Percentiles rank a stretch among this genome's conserved stretches.
Evolutionary conservation across 2,797 vertebrate species (phyloP).

Genomic region (Pipistrellus pygmaeus): DNA sequence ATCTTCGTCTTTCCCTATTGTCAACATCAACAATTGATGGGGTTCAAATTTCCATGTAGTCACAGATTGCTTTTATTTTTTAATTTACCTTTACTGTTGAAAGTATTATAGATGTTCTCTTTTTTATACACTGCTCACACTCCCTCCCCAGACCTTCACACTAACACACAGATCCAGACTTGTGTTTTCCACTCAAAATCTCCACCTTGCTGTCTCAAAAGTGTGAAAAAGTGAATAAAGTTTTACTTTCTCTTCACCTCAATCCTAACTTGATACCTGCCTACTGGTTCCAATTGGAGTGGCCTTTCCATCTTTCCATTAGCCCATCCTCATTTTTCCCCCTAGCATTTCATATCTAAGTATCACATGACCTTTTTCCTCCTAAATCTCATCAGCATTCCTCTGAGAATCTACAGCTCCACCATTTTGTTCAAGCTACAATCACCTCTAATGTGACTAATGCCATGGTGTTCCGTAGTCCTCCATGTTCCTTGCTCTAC

Average conservation of each 20-base stretch:
- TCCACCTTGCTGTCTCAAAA: not conserved
- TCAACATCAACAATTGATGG: no score
- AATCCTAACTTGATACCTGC: not conserved
- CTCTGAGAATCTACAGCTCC: not conserved
- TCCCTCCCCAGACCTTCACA: no score
- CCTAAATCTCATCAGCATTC: not conserved
- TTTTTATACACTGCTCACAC: no score
- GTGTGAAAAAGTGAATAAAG: no score
- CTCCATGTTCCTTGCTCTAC: not conserved
- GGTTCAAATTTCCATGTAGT: not conserved
- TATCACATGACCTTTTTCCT: not conserved
- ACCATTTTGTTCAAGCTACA: no score
- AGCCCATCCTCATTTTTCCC: not conserved
- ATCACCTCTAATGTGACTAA: no score
- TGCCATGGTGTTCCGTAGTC: fast-evolving
- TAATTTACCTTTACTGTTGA: no score
- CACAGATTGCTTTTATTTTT: not conserved
- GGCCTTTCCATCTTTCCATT: not conserved
- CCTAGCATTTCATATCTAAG: not conserved
- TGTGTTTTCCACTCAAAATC: no score
- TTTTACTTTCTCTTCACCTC: not conserved
- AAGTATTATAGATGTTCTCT: no score
- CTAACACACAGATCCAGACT: not conserved
- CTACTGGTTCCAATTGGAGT: not conserved
- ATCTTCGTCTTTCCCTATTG: not conserved